phyloP scores from a whole-genome alignment of 2,888 invertebrate species.

The Pyrochroa serraticornis region DNA sequence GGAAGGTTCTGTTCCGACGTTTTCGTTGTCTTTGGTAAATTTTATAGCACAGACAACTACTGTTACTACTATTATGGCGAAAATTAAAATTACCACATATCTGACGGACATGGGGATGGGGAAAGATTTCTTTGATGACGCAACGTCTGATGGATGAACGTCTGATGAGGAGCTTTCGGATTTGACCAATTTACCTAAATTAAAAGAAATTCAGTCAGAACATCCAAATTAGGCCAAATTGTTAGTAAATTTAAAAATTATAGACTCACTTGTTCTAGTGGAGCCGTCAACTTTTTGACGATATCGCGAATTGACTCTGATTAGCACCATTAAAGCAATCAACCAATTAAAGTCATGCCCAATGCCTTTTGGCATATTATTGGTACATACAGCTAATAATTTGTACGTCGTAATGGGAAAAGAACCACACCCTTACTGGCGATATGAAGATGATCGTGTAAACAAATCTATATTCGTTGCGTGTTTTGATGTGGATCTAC shows the following conservation, averaged over 20 bases:
- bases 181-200: slow-evolving; percentile 21
- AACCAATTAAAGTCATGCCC: slow-evolving; percentile 9
- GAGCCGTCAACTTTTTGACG: slow-evolving; percentile 10
- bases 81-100: slow-evolving; percentile 3
- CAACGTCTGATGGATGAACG: neutral
- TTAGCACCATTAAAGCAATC: slow-evolving; percentile 14
- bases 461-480: slow-evolving; percentile 27
- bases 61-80: neutral
- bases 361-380: neutral
- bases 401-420: neutral
- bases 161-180: slow-evolving; percentile 21
- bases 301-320: slow-evolving; percentile 22
- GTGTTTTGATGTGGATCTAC: slow-evolving; percentile 21
- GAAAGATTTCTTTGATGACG: neutral
- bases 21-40: neutral
- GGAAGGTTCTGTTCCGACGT: neutral
- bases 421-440: slow-evolving; percentile 6
- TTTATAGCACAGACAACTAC: neutral
- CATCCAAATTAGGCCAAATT: neutral
- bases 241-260: neutral
- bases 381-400: neutral
- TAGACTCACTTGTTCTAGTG: slow-evolving; percentile 12
- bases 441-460: slow-evolving; percentile 14
- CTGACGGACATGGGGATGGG: slow-evolving; percentile 4
- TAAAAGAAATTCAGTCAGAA: slow-evolving; percentile 1